Percentiles rank a stretch among this genome's conserved stretches.
Conservation (phyloP, 2,888 invertebrate species). For the Seira ritae region DNA sequence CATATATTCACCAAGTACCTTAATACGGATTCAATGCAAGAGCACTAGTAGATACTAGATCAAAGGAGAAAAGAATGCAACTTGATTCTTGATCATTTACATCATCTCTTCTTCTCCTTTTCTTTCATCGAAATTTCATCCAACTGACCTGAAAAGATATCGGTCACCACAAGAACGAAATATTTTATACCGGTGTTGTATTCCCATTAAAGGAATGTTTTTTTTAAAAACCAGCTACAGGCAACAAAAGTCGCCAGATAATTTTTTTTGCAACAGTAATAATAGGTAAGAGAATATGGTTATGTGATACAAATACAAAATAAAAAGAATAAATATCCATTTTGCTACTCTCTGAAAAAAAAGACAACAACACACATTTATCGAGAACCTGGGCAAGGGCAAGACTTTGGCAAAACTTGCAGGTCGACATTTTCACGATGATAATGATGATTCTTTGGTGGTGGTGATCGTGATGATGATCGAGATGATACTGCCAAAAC, state of each 20-base stretch:
- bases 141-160: slow-evolving; percentile 65
- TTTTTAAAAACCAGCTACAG: neutral
- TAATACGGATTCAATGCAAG: no score
- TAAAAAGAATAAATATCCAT: neutral
- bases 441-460: neutral
- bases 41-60: no score
- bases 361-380: no score
- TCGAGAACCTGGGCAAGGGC: neutral
- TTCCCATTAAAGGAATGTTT: neutral
- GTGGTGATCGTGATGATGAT: slow-evolving; percentile 21
- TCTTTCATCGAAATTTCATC: slow-evolving; percentile 20
- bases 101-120: neutral
- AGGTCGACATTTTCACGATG: slow-evolving; percentile 39
- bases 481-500: neutral
- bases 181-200: slow-evolving; percentile 11
- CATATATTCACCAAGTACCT: no score
- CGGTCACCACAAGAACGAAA: slow-evolving; percentile 58
- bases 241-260: slow-evolving; percentile 30
- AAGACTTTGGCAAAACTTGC: slow-evolving; percentile 7
- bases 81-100: slow-evolving; percentile 28
- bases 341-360: neutral
- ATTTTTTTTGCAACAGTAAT: neutral
- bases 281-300: neutral
- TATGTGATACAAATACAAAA: neutral
- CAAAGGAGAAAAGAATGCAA: slow-evolving; percentile 24